Conservation (phyloP, 2,797 vertebrate genomes). For the Enteromius paludinosus region DNA sequence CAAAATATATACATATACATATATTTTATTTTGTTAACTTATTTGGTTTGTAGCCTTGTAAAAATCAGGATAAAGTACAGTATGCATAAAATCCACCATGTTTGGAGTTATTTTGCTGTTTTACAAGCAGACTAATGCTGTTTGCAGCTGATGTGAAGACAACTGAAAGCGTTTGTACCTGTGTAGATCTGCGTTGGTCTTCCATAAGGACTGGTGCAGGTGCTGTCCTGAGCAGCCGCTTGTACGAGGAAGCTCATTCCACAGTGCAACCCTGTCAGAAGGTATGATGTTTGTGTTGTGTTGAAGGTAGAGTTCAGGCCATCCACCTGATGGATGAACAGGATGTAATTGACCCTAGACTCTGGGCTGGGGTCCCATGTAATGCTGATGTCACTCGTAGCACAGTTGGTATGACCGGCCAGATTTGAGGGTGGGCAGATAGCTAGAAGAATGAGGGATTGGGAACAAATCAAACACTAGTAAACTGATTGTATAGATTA, state of each 20-base stretch:
- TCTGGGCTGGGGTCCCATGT: conserved; percentile 71
- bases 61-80: background rate
- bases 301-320: conserved; percentile 50
- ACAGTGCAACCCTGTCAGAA: conserved; percentile 67
- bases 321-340: conserved; percentile 56
- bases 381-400: conserved; percentile 70
- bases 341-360: conserved; percentile 63
- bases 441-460: conserved; percentile 61
- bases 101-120: background rate
- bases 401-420: conserved; percentile 65
- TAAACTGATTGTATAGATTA: background rate
- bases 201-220: conserved; percentile 73
- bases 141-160: background rate
- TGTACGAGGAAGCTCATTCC: conserved; percentile 63
- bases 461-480: background rate
- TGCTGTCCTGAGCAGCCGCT: conserved; percentile 64
- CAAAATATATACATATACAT: background rate
- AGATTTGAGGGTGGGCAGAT: conserved; percentile 75
- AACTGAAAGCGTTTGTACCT: conserved; percentile 63
- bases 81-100: background rate
- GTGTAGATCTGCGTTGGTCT: conserved; percentile 62
- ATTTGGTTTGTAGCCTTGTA: background rate
- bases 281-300: conserved; percentile 57
- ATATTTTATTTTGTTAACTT: background rate
- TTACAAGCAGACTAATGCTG: background rate